A percentile compares a stretch with the other conserved stretches of the same genome.
These are phyloP conservation scores for Limanda limanda DNA, from an alignment of 2,113 vertebrate species.

Conservation along the genomic window DNA sequence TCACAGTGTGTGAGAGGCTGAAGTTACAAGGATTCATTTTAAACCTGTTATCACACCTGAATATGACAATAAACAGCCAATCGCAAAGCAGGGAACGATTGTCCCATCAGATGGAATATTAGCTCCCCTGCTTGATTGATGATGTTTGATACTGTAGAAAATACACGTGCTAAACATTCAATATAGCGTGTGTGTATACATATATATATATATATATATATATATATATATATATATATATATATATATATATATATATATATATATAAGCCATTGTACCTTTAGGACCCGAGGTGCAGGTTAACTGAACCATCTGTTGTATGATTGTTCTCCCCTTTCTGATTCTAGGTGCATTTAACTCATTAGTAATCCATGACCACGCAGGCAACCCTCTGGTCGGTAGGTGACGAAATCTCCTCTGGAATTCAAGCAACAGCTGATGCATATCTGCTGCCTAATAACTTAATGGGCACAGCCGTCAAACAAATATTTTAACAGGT, in stretches of 20 bases:
- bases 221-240: no score
- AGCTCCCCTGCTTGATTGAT: no score
- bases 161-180: not conserved
- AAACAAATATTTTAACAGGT: slow-evolving; percentile 17
- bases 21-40: no score
- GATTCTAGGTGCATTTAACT: slow-evolving; percentile 22
- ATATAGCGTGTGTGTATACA: no score
- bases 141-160: not conserved
- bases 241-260: no score
- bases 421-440: slow-evolving; percentile 25
- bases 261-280: not conserved
- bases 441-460: slow-evolving; percentile 14
- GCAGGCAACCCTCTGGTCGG: slow-evolving; percentile 2
- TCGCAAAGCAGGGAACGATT: no score
- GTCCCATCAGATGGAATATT: no score
- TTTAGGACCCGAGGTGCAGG: not conserved
- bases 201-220: no score
- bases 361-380: slow-evolving; percentile 26
- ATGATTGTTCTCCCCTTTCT: not conserved
- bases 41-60: no score
- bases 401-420: slow-evolving; percentile 9
- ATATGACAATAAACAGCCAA: no score
- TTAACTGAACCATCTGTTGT: not conserved
- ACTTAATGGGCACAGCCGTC: slow-evolving; percentile 10
- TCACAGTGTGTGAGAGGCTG: no score